Evolutionary conservation across 2,797 vertebrate species (phyloP).

Genomic region (Cercopithecus petaurista): DNA sequence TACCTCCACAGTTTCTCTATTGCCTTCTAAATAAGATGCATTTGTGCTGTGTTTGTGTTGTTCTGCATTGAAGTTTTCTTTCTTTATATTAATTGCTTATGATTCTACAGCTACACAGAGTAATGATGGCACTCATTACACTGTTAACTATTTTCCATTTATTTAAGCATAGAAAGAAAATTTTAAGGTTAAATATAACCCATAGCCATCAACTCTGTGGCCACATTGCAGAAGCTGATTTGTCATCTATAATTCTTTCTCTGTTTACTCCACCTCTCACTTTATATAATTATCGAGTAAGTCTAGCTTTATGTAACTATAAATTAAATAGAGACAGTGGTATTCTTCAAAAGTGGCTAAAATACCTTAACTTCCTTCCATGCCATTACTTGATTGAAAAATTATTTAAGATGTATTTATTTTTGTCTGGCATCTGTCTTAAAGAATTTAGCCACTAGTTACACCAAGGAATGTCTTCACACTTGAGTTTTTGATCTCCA

Average conservation of each 20-base stretch:
- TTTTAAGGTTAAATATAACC: neutral
- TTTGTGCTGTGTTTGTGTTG: neutral
- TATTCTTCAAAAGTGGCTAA: neutral
- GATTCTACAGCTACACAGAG: neutral
- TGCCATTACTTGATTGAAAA: constrained; percentile 22
- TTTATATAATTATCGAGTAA: neutral
- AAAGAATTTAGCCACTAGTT: constrained; percentile 51
- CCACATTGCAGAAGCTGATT: neutral
- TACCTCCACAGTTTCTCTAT: neutral
- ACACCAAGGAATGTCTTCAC: neutral
- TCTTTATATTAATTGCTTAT: constrained; percentile 23
- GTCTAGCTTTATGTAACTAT: neutral
- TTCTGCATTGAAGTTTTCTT: neutral
- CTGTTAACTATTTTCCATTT: neutral
- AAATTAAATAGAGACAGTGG: neutral
- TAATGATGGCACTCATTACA: neutral
- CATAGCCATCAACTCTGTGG: neutral
- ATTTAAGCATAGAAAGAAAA: constrained; percentile 29
- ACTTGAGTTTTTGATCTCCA: constrained; percentile 59
- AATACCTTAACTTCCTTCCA: neutral
- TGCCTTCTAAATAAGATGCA: neutral
- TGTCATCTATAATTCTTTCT: neutral
- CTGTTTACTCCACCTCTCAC: neutral
- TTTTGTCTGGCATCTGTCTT: constrained; percentile 57
- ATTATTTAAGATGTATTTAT: neutral